Base-by-base conservation (phyloP, 2,797 vertebrate species). In the Cuculus canorus region DNA sequence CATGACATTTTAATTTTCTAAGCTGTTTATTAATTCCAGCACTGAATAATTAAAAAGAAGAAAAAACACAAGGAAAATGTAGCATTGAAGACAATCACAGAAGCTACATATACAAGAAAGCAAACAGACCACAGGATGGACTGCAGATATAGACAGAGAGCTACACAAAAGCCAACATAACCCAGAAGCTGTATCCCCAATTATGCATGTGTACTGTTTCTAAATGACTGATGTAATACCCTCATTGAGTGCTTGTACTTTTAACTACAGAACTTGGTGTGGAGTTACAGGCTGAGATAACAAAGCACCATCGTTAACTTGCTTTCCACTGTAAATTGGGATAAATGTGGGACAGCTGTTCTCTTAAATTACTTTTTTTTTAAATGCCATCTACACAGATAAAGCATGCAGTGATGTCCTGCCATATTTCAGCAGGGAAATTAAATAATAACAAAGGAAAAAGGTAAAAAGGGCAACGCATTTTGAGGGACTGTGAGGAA, bases 41-140 rank as follows among this genome's bases (percentile, higher is more conserved):
- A 50, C 66, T 79, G 82, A 93, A 88, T 92, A 88, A 93, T 86
- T 82, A 75, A 79, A 94, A 60, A 65, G n/a, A 10, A 48, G 47
- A 71, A 77, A 30, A 33, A 27, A 17, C 50, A 47, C 12, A 53
- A 75, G 50, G 27, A 66, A 82, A 83, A 37, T 2, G 1, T 41
- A 18, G 50, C 5, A 10, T 3, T n/a, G 47, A 84, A 63, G 37
- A 76, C 25, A 3, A 10, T 59, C 35, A 54, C 13, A 56, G 43
- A 52, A 90, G 43, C 39, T 63, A 25, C 37, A 32, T n/a, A 3
- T n/a, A 33, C 30, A 59, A 43, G 53, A 79, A 59, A 72, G 35
- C 33, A 54, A 45, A 27, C 25, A 79, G 65, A 47, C 47, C 1
- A 2, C 24, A 78, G 56, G 14, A 12, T 1, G 3, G 30, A 25